These are phyloP conservation scores for Rhinella marina DNA, from an alignment of 2,797 vertebrate genomes.

Conservation along the genomic window DNA sequence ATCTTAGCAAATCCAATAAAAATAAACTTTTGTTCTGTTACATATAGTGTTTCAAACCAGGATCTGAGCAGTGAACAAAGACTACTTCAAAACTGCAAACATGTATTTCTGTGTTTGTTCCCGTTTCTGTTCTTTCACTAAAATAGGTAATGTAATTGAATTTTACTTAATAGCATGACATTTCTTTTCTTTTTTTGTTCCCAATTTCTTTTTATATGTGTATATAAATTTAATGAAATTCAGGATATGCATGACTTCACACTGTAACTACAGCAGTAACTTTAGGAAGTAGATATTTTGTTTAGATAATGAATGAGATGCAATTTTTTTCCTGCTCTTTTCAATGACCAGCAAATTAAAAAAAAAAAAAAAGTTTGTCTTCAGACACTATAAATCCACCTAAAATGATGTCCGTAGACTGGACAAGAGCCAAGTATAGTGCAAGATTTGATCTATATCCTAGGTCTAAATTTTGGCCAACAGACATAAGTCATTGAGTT, in stretches of 20 bases:
- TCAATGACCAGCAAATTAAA: neutral
- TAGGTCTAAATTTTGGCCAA: neutral
- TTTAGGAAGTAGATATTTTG: neutral
- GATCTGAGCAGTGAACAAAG: neutral
- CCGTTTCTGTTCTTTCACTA: neutral
- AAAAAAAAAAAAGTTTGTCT: neutral
- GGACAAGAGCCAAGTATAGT: neutral
- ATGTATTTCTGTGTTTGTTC: constrained; percentile 3
- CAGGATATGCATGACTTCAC: neutral
- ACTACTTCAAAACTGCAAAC: neutral
- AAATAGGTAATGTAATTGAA: neutral
- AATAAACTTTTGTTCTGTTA: constrained; percentile 10
- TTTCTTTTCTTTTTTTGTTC: neutral
- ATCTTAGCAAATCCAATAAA: neutral
- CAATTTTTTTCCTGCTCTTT: neutral
- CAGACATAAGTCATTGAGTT: neutral
- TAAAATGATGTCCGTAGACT: neutral
- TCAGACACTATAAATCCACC: neutral
- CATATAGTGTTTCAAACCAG: neutral
- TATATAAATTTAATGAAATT: neutral
- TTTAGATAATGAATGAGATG: neutral
- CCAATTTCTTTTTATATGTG: neutral
- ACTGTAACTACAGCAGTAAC: neutral
- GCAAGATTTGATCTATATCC: neutral
- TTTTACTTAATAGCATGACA: neutral